Evolutionary conservation across 2,888 invertebrate species (phyloP), one percentile per base, ranked within the genome.

Genomic region (Falcaria lacertinaria): DNA sequence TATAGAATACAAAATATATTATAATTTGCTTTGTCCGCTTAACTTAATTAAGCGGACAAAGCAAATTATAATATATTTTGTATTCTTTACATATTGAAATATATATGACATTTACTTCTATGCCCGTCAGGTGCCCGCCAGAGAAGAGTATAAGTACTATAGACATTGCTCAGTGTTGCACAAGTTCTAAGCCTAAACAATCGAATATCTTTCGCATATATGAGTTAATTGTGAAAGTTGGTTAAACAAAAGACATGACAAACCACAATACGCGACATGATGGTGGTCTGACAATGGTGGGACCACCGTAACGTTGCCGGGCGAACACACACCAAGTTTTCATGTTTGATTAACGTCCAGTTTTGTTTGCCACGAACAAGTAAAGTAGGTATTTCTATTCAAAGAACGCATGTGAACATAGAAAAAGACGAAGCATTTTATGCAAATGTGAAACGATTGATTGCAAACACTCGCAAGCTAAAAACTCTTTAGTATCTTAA

Each of bases 201-300:
- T 28, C 37, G 22, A 25, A 37, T 22, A 48, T 52, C 60, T 58
- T 74, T 75, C 72, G 70, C 80, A 64, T 66, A 56, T 51, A 60
- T 58, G 47, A 70, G 77, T 74, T 85, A 85, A 84, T 84, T 85
- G 80, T 76, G 85, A 86, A 85, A 85, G 85, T 75, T 74, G 54
- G 69, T 65, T 74, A 79, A 82, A 85, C 82, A 81, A 80, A 79
- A 75, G 76, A 58, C 48, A 28, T 28, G 43, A 48, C 52, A 52
- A 54, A 58, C 60, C 60, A 70, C 66, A 68, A 66, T 37, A 37
- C 60, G 65, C 62, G 74, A 72, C 74, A 70, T 67, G 60, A 56
- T 3, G 77, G 77, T 77, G 74, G 75, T 74, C 76, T 42, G 39
- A 71, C 74, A 65, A 74, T 52, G 73, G 57, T 41, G n/a, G 60